Base-by-base conservation (phyloP, 2,797 vertebrate species). In the Apogon hyalosoma region DNA sequence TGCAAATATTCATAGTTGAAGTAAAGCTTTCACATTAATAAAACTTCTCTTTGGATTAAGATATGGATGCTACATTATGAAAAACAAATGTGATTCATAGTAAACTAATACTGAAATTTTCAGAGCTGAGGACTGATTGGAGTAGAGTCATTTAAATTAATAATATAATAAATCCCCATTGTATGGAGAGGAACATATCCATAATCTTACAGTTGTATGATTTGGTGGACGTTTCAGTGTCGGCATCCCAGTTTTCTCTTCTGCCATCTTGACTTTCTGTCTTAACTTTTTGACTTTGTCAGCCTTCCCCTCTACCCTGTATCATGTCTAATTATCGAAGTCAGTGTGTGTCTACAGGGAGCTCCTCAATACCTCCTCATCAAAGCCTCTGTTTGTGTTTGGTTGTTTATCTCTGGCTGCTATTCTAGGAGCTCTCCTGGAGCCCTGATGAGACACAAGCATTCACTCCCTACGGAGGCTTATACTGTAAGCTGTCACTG, bases 301-400 rank as follows among this genome's bases (percentile, higher is more conserved):
- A 79, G 79, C 79, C 65, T 62, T 64, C 72, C 42, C 46, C 63
- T 70, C 63, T 50, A 47, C 75, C 79, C 78, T 58, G 78, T 82
- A 82, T 87, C 79, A 70, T 60, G 72, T 87, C 82, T 91, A 89
- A 91, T 92, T 91, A 90, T 90, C 77, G 54, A 65, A 87, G 82
- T 76, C 79, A 33, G 83, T 47, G 80, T 62, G 62, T 73, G 84
- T 90, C 89, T 90, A 77, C 40, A 9, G 91, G 88, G 91, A 92
- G 81, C 85, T 84, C 66, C 77, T 90, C 75, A 68, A 85, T 89
- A 88, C 82, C 81, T 85, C 86, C 87, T 91, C 90, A 93, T 93
- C 92, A 93, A 92, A 93, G 91, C 83, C 78, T 80, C 63, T 83
- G 86, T 90, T 88, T 92, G 86, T 88, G 86, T 92, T 87, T 86